Evolutionary conservation across 1,140 invertebrate genomes (phyloP).

Genomic region (Coboldia fuscipes): DNA sequence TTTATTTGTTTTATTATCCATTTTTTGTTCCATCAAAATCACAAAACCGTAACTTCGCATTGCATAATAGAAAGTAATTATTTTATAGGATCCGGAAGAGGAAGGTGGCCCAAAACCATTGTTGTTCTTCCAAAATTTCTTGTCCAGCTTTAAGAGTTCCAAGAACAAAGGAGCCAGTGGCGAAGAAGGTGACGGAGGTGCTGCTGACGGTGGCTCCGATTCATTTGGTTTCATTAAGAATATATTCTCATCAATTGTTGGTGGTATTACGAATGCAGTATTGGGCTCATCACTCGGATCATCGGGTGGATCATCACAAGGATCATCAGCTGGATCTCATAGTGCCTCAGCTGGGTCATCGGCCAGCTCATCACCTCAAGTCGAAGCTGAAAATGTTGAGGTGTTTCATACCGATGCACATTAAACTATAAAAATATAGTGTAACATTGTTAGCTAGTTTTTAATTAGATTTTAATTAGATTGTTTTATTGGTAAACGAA

Average conservation of each 20-base stretch:
- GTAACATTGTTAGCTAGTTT: no score
- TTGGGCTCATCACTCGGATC: conserved; percentile 16
- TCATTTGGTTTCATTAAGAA: conserved; percentile 16
- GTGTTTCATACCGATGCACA: no score
- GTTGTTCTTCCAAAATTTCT: conserved; percentile 13
- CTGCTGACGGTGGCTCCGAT: conserved; percentile 9
- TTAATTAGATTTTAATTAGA: no score
- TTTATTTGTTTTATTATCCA: not conserved
- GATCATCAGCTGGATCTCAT: conserved; percentile 6
- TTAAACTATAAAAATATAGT: no score
- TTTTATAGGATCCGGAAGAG: conserved; percentile 16
- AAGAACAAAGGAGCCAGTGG: conserved; percentile 9
- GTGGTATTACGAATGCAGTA: conserved; percentile 13
- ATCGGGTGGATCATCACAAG: conserved; percentile 13
- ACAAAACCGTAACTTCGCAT: no score
- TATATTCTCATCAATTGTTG: conserved; percentile 14
- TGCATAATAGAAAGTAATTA: no score
- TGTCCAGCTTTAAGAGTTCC: conserved; percentile 13
- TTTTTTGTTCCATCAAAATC: no score
- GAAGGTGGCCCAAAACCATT: conserved; percentile 14
- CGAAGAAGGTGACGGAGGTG: conserved; percentile 3
- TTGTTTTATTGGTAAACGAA: no score
- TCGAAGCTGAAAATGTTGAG: no score
- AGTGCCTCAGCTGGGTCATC: not conserved
- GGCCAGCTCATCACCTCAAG: not conserved